These are phyloP conservation scores for Trididemnum clinides DNA, from an alignment of 23 tunicate genomes.

Conservation along the genomic window DNA sequence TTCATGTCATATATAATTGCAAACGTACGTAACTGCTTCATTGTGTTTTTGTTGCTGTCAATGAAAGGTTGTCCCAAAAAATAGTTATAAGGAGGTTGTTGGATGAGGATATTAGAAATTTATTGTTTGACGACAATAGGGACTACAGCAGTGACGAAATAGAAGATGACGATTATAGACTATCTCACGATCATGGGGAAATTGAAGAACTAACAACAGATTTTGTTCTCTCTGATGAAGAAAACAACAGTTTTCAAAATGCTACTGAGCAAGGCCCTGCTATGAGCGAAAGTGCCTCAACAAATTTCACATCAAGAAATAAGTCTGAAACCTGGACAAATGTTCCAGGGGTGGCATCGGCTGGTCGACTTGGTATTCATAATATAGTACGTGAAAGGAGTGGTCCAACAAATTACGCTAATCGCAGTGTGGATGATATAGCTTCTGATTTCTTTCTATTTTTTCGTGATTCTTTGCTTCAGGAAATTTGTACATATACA, in stretches of 20 bases:
- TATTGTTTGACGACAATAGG: not conserved
- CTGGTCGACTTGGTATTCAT: not conserved
- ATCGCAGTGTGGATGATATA: not conserved
- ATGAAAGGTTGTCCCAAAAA: not conserved
- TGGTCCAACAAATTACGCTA: not conserved
- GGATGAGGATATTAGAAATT: not conserved
- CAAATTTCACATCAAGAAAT: not conserved
- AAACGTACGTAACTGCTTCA: not conserved
- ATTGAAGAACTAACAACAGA: not conserved
- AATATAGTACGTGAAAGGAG: not conserved
- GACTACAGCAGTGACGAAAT: not conserved
- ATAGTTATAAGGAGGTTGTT: not conserved
- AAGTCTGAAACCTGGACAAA: not conserved
- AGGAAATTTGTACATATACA: not conserved
- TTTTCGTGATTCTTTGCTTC: not conserved
- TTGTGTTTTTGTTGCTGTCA: not conserved
- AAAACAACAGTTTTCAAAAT: no score
- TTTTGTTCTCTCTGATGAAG: not conserved
- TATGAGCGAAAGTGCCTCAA: not conserved
- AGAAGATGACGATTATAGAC: not conserved
- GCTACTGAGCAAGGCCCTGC: no score
- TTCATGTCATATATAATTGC: not conserved
- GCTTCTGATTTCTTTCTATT: not conserved
- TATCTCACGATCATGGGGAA: not conserved
- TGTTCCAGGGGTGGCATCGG: not conserved